Base-by-base conservation (phyloP, 2,113 vertebrate species). In the Lathamus discolor region DNA sequence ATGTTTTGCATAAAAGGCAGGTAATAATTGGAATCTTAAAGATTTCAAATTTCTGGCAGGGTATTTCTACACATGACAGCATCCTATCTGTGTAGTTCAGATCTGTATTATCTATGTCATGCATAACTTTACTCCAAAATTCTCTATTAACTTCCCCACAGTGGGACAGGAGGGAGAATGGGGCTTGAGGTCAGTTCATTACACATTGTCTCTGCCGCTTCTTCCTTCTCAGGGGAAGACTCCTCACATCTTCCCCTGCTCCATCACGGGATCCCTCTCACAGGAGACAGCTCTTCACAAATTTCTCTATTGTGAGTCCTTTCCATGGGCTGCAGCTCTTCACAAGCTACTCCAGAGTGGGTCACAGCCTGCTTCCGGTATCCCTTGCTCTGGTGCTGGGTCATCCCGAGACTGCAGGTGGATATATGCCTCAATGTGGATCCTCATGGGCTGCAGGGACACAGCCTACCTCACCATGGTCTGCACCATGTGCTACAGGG, bases 271-370 rank as follows among this genome's bases (percentile, higher is more conserved):
- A 16, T 59, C 15, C 43, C 10, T 52, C 7, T 19, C 43, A 73
- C 16, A 28, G 51, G 10, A 39, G 29, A 27, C 14, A 68, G 24
- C 31, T 7, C 9, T 41, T 17, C 20, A 9, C 17, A 20, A 61
- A 27, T 4, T 51, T 78, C 48, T 78, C 23, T 17, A 43, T 3
- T 54, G 8, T 29, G 6, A 41, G 13, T 22, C 20, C 39, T 86
- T 48, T 12, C n/a, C 46, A 61, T 12, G 29, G 29, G 51, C 31
- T 51, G 23, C 57, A 33, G 17, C 5, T 57, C 43, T 51, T 7
- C 81, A 51, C 0, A 0, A 52, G 31, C 29, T 54, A 12, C 39
- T 48, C 22, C 29, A 54, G 13, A 2, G 9, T 19, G n/a, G 5
- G 8, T n/a, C 64, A 67, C 15, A 67, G 22, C 22, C 31, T 59